Evolutionary conservation across 2,113 vertebrate species (phyloP).

Genomic region (Plecturocebus donacophilus): DNA sequence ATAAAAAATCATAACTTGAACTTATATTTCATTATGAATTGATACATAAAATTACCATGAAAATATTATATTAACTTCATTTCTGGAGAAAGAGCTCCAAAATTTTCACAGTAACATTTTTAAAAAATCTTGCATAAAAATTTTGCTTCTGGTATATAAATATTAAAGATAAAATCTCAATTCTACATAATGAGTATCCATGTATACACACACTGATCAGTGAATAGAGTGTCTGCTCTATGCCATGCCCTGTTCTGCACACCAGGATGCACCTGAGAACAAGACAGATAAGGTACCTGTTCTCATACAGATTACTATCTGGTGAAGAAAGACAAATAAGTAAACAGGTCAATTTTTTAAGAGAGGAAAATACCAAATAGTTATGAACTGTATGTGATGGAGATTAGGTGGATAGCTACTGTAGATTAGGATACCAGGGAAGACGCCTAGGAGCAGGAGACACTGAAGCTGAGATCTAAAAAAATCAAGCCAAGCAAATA

Average conservation of each 20-base stretch:
- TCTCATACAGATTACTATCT: background rate
- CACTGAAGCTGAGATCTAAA: background rate
- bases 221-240: background rate
- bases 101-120: slow-evolving; percentile 34
- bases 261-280: background rate
- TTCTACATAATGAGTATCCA: background rate
- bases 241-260: background rate
- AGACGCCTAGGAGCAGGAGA: background rate
- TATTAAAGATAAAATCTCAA: background rate
- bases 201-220: background rate
- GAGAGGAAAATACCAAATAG: background rate
- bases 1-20: slow-evolving; percentile 5
- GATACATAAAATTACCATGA: background rate
- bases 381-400: background rate
- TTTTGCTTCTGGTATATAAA: background rate
- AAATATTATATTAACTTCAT: slow-evolving; percentile 44
- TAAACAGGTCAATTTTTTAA: background rate
- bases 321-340: background rate
- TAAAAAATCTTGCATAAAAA: slow-evolving; percentile 36
- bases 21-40: slow-evolving; percentile 15
- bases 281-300: background rate
- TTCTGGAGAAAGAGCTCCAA: slow-evolving; percentile 1
- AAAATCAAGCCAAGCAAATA: background rate
- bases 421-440: background rate
- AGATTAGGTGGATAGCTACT: background rate